A percentile compares a stretch with the other conserved stretches of the same genome.
These are phyloP conservation scores for Adela reaumurella DNA, from an alignment of 2,888 invertebrate genomes.

Conservation along the genomic window DNA sequence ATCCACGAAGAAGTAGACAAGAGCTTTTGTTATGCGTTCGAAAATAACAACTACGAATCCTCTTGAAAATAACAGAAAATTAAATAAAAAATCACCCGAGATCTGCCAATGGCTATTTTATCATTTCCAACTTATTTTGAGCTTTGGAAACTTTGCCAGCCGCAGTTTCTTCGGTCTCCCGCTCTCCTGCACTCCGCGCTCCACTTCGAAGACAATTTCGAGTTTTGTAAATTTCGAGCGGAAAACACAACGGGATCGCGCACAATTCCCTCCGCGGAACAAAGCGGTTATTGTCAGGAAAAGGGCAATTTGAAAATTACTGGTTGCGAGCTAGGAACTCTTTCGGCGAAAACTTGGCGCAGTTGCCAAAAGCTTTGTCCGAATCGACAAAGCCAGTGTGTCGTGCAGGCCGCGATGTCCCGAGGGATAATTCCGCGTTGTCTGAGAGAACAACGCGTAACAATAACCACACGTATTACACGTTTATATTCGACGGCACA, in stretches of 20 bases:
- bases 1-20: too few relatives aligned
- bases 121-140: background rate
- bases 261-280: constrained; percentile 32
- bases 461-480: background rate
- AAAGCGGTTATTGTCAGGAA: constrained; percentile 49
- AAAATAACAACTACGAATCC: too few relatives aligned
- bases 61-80: too few relatives aligned
- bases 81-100: too few relatives aligned
- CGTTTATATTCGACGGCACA: background rate
- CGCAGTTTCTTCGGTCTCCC: background rate
- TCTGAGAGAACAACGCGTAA: background rate
- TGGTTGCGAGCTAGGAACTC: constrained; percentile 32
- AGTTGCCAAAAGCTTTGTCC: background rate
- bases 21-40: too few relatives aligned
- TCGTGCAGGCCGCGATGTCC: background rate
- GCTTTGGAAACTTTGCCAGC: background rate
- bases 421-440: background rate
- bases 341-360: constrained; percentile 17
- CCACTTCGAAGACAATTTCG: constrained; percentile 44
- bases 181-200: constrained; percentile 27
- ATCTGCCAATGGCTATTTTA: background rate
- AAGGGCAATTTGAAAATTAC: constrained; percentile 55
- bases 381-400: background rate
- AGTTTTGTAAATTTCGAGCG: constrained; percentile 40
- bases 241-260: constrained; percentile 32